Percentiles rank a stretch among this genome's conserved stretches.
Evolutionary conservation across 2,888 invertebrate genomes (phyloP).

Genomic region (Volucella inflata): DNA sequence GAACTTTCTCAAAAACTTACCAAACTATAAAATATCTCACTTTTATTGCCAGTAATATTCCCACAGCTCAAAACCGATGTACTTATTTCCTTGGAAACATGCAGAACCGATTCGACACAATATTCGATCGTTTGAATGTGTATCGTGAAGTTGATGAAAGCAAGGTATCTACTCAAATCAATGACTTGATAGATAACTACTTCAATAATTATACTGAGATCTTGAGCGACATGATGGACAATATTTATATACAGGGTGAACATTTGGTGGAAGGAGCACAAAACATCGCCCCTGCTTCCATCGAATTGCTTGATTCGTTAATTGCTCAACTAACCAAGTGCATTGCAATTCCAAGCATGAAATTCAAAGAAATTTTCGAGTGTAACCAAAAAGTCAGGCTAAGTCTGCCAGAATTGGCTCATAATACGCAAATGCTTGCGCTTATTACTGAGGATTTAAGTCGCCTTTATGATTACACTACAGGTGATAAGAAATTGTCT

Average conservation of each 20-base stretch:
- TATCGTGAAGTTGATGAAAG: conserved; percentile 15
- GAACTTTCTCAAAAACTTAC: not conserved
- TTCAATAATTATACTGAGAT: not conserved
- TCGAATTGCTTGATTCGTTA: not conserved
- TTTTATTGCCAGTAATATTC: not conserved
- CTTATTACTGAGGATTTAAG: not conserved
- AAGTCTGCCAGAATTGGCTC: conserved; percentile 8
- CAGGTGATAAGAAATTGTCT: no score
- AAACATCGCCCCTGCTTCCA: not conserved
- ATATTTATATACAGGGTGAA: not conserved
- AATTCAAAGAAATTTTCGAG: conserved; percentile 10
- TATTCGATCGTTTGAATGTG: conserved; percentile 24
- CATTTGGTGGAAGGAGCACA: not conserved
- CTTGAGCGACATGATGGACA: not conserved
- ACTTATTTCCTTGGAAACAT: not conserved
- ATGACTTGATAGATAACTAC: conserved; percentile 33
- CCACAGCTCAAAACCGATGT: not conserved
- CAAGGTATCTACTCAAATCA: conserved; percentile 9
- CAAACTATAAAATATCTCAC: not conserved
- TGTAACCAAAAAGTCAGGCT: conserved; percentile 15
- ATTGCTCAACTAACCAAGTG: conserved; percentile 16
- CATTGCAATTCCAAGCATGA: not conserved
- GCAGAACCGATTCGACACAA: not conserved
- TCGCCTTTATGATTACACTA: no score
- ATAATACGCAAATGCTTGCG: not conserved